These are phyloP conservation scores for Tachycineta bicolor DNA, from an alignment of 2,113 vertebrate genomes.

Conservation along the genomic window DNA sequence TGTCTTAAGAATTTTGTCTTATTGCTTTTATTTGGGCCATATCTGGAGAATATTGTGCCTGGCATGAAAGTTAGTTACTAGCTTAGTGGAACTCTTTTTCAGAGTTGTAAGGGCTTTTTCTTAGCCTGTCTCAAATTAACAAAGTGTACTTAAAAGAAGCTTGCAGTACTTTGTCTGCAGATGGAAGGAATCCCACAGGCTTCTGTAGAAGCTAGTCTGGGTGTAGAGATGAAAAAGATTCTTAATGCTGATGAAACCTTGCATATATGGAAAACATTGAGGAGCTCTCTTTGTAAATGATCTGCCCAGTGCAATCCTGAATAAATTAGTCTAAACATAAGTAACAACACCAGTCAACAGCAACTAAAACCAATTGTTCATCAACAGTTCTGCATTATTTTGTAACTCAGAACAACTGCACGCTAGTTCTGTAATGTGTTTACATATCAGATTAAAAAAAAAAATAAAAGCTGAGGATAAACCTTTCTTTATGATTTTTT, in stretches of 20 bases:
- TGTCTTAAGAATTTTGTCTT: conserved; percentile 8
- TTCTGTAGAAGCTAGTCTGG: background rate
- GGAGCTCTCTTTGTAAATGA: background rate
- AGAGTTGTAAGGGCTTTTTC: conserved; percentile 27
- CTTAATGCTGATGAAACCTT: background rate
- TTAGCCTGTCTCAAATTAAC: conserved; percentile 40
- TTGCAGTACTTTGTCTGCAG: background rate
- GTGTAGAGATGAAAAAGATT: background rate
- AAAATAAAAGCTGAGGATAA: background rate
- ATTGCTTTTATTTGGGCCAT: background rate
- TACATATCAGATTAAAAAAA: background rate
- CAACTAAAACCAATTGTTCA: background rate
- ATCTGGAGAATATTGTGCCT: conserved; percentile 15
- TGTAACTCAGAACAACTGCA: background rate
- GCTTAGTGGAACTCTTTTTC: background rate
- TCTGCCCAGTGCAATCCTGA: background rate
- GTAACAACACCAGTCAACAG: background rate
- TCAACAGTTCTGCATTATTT: background rate
- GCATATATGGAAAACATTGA: background rate
- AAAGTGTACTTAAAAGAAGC: background rate
- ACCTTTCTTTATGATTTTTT: background rate
- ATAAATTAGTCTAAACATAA: conserved; percentile 22
- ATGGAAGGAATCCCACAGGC: background rate
- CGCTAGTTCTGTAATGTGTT: background rate
- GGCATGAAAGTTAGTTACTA: background rate